Evolutionary conservation across 2,797 vertebrate species (phyloP), one percentile per base, ranked within the genome.

Genomic region (Vireo griseus): DNA sequence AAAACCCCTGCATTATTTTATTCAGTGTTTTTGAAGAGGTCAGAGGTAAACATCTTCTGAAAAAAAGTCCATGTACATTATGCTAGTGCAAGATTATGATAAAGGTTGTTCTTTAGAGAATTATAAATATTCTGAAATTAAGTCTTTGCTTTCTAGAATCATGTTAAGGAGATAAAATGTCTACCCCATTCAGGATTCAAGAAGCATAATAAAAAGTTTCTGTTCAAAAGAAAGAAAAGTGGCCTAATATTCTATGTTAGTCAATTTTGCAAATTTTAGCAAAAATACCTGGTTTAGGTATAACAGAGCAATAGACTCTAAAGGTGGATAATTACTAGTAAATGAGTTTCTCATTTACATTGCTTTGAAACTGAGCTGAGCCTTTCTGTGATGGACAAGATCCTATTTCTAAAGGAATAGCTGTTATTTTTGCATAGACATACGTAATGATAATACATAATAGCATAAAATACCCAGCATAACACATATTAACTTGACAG

Each of bases 341-440:
- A 58, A 85, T 66, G 24, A 75, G 26, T 79, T 31, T 89, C 17
- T 78, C 20, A 20, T 74, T 89, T 84, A 26, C 15, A 3, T 61
- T 29, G 28, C 33, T 94, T 90, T 80, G 44, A 82, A 93, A 80
- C 29, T 35, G 68, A 74, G 2, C 24, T 26, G 18, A 84, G 13
- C 58, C 13, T 4, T 66, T 79, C 44, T 75, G 44, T 78, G 77
- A 37, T 68, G 61, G 65, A 57, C n/a, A 55, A 58, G 69, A 35
- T 88, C 14, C 33, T 79, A 26, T 67, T 95, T 93, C 72, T 92
- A 69, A 67, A 57, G n/a, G 26, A 14, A 47, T 48, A 52, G 48
- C 29, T 79, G 63, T 37, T 94, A 58, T 75, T 92, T 94, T 90
- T 66, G 29, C n/a, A 7, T 45, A 71, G 76, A 28, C 2, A 6